phyloP scores from a whole-genome alignment of 1,140 invertebrate species.

The Nomia melanderi region DNA sequence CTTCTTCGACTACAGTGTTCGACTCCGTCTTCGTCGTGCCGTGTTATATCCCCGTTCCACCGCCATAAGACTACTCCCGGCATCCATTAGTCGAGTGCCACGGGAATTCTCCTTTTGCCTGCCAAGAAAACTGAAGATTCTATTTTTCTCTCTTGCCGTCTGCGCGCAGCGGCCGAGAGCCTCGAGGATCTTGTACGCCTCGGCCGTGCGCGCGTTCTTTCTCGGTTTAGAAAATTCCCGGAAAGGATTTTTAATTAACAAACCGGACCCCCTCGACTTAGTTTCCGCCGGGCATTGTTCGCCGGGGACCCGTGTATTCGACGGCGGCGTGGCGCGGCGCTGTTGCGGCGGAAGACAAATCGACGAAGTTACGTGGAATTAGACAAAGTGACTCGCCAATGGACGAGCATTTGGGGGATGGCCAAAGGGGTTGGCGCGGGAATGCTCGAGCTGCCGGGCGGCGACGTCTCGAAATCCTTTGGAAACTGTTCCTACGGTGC shows the following conservation, averaged over 20 bases:
- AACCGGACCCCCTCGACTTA: too few species aligned
- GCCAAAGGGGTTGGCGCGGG: conserved; percentile 37
- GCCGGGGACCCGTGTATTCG: too few species aligned
- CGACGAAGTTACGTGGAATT: conserved; percentile 57
- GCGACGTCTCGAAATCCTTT: conserved; percentile 52
- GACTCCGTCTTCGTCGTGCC: conserved; percentile 44
- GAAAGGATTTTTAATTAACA: conserved; percentile 14
- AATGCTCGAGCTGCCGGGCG: conserved; percentile 50
- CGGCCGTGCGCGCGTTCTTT: background rate
- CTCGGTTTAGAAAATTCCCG: background rate
- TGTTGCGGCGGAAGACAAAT: conserved; percentile 54
- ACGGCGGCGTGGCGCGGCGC: background rate
- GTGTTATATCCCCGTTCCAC: conserved; percentile 36
- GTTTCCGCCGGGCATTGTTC: too few species aligned
- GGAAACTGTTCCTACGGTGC: conserved; percentile 56
- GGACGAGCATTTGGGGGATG: conserved; percentile 48
- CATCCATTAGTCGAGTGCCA: conserved; percentile 81
- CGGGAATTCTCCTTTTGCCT: conserved; percentile 78
- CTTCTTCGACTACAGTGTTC: conserved; percentile 8
- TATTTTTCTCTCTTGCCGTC: conserved; percentile 17
- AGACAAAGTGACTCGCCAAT: conserved; percentile 57
- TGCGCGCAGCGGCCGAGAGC: background rate
- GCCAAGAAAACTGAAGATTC: conserved; percentile 76
- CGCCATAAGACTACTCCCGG: conserved; percentile 73
- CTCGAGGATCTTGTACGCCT: background rate